These are phyloP conservation scores for Phyllotreta striolata DNA, from an alignment of 2,888 invertebrate species.

Conservation along the genomic window DNA sequence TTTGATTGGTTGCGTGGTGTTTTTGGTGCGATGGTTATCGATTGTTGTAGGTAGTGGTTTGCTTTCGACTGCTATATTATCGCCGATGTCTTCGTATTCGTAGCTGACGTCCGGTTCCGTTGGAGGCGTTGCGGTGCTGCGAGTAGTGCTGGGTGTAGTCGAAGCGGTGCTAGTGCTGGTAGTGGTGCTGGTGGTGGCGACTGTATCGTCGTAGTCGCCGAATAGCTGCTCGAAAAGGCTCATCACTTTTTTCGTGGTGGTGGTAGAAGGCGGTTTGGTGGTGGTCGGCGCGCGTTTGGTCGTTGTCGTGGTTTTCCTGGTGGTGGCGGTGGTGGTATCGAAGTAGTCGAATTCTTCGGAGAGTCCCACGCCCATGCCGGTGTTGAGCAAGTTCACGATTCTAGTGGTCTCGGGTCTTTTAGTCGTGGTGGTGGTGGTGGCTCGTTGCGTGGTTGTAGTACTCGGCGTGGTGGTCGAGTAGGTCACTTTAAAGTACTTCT, in stretches of 20 bases:
- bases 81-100: constrained; percentile 55
- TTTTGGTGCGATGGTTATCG: constrained; percentile 8
- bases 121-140: constrained; percentile 28
- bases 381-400: constrained; percentile 53
- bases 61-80: constrained; percentile 54
- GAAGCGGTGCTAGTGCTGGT: constrained; percentile 41
- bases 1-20: constrained; percentile 30
- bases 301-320: constrained; percentile 26
- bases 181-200: constrained; percentile 31
- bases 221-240: constrained; percentile 61
- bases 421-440: constrained; percentile 46
- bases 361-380: constrained; percentile 56
- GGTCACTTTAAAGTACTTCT: constrained; percentile 46
- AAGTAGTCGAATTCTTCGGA: constrained; percentile 53
- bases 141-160: constrained; percentile 36
- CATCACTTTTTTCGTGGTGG: constrained; percentile 58
- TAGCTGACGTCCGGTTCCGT: constrained; percentile 50
- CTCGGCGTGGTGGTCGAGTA: constrained; percentile 40
- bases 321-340: constrained; percentile 40
- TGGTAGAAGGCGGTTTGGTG: constrained; percentile 53
- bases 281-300: constrained; percentile 45
- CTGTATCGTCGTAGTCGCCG: constrained; percentile 59
- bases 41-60: constrained; percentile 38
- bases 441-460: constrained; percentile 45
- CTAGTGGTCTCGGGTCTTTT: constrained; percentile 49